These are phyloP conservation scores for Philopedon plagiatum DNA, from an alignment of 2,888 invertebrate species.

Conservation along the genomic window DNA sequence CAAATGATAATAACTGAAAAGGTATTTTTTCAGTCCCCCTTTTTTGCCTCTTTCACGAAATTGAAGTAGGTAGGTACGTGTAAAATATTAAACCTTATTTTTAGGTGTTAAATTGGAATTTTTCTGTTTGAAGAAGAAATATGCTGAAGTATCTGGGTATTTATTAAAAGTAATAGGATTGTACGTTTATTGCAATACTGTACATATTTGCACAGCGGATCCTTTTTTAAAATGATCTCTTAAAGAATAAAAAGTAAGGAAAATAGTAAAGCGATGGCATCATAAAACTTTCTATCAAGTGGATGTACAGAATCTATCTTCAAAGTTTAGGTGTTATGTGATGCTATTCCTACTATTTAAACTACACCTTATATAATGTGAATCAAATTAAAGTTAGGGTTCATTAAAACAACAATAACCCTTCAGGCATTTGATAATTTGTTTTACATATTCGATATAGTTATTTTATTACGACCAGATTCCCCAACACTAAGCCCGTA, in stretches of 20 bases:
- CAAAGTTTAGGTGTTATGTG: too few species aligned
- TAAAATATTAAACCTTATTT: constrained; percentile 20
- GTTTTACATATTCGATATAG: too few species aligned
- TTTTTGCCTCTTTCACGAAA: constrained; percentile 13
- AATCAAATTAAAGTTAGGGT: too few species aligned
- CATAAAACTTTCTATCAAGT: too few species aligned
- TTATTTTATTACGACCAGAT: too few species aligned
- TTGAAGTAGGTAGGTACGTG: constrained; percentile 21
- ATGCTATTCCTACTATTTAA: too few species aligned
- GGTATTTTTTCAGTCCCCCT: constrained; percentile 17
- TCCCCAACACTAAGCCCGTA: too few species aligned
- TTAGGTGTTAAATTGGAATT: not conserved
- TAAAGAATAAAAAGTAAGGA: not conserved
- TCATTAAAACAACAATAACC: too few species aligned
- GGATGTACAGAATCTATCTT: too few species aligned
- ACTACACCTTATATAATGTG: too few species aligned
- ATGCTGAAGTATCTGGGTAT: not conserved
- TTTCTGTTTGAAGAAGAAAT: constrained; percentile 9
- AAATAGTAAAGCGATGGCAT: not conserved
- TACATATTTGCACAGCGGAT: too few species aligned
- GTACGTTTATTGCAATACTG: not conserved
- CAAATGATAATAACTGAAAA: constrained; percentile 32
- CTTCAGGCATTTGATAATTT: too few species aligned
- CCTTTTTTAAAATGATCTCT: not conserved
- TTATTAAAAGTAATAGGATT: not conserved